Evolutionary conservation across 2,113 vertebrate species (phyloP).

Genomic region (Heliornis fulica): DNA sequence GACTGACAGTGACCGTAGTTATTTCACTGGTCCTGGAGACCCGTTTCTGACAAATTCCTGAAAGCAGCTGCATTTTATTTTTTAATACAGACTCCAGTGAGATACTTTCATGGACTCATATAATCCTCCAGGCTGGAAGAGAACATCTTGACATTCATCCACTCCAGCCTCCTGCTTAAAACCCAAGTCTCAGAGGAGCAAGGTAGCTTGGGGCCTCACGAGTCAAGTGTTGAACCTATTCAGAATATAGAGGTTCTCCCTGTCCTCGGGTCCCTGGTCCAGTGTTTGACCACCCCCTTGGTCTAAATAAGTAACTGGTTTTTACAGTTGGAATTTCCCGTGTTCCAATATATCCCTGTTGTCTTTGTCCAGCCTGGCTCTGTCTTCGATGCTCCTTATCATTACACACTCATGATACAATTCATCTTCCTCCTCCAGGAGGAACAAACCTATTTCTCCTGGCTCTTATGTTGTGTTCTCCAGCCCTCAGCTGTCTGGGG

Average conservation of each 20-base stretch:
- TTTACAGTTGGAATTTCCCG: neutral
- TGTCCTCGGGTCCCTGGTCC: neutral
- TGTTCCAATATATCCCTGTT: neutral
- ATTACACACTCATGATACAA: fast-evolving
- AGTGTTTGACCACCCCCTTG: neutral
- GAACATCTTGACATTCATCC: neutral
- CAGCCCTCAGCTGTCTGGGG: neutral
- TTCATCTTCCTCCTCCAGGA: neutral
- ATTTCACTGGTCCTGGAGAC: neutral
- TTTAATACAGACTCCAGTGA: neutral
- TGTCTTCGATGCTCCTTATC: neutral
- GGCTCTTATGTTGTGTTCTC: neutral
- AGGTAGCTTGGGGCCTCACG: neutral
- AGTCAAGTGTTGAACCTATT: neutral
- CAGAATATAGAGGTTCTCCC: neutral
- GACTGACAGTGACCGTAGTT: neutral
- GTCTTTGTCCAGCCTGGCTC: neutral
- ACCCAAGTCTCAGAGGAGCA: neutral
- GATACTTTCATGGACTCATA: neutral
- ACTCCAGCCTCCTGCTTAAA: neutral
- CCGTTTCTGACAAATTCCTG: neutral
- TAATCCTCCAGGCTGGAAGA: neutral
- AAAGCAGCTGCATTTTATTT: neutral
- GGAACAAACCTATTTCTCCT: neutral
- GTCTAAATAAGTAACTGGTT: neutral